Evolutionary conservation across 1,140 invertebrate genomes (phyloP).

Genomic region (Bombus sylvicola): DNA sequence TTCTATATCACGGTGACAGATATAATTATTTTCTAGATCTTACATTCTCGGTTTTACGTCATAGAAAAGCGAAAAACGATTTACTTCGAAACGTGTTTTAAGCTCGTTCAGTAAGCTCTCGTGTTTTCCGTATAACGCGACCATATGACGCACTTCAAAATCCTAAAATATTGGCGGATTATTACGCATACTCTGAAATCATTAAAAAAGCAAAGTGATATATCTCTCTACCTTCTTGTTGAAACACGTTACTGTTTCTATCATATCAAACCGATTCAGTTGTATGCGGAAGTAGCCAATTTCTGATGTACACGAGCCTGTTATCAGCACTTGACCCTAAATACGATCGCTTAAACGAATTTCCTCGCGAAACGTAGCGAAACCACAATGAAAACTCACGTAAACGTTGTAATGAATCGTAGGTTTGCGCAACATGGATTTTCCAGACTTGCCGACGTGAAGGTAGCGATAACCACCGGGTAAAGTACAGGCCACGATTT

Average conservation of each 20-base stretch:
- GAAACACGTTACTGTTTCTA: constrained; percentile 85
- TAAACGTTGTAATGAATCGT: constrained; percentile 31
- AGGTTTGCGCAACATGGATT: constrained; percentile 27
- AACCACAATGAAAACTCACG: constrained; percentile 41
- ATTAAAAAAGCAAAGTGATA: not conserved
- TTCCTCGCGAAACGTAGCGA: not conserved
- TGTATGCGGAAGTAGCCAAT: constrained; percentile 85
- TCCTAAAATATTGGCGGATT: constrained; percentile 66
- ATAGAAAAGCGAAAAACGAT: not conserved
- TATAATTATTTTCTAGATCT: not conserved
- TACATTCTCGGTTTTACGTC: not conserved
- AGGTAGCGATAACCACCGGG: constrained; percentile 79
- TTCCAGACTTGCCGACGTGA: constrained; percentile 72
- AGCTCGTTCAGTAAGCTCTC: constrained; percentile 86
- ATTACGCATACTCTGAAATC: not conserved
- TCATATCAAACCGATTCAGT: constrained; percentile 82
- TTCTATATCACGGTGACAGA: constrained; percentile 39
- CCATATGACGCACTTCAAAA: constrained; percentile 83
- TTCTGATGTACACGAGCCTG: constrained; percentile 79
- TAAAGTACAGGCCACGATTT: constrained; percentile 68
- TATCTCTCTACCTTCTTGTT: constrained; percentile 79
- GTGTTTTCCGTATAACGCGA: constrained; percentile 85
- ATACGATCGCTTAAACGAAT: not conserved
- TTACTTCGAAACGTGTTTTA: constrained; percentile 82
- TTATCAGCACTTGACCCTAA: constrained; percentile 80